Conservation (phyloP, 1,140 invertebrate species). For the Epicauta chinensis region DNA sequence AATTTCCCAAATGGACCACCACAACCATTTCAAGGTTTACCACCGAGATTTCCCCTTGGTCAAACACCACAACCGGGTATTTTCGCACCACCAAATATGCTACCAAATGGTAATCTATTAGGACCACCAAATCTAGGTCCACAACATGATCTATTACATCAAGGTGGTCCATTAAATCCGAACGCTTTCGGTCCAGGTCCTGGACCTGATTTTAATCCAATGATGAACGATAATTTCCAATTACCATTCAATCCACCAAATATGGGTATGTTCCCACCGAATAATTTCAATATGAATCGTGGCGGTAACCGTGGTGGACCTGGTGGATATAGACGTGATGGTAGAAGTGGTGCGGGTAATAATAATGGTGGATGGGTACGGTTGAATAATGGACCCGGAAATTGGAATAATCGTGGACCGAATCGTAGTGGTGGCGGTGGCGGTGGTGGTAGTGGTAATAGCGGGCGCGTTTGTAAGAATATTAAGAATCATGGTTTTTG, state of each 20-base stretch:
- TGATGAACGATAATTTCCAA: conserved; percentile 28
- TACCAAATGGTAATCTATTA: conserved; percentile 38
- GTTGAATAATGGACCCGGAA: conserved; percentile 46
- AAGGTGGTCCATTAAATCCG: conserved; percentile 23
- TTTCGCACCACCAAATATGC: conserved; percentile 35
- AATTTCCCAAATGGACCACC: conserved; percentile 40
- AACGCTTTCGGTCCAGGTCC: conserved; percentile 26
- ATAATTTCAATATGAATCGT: conserved; percentile 35
- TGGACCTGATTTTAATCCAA: conserved; percentile 25
- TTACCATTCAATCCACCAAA: conserved; percentile 26
- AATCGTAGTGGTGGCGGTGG: conserved; percentile 44
- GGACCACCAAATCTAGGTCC: conserved; percentile 36
- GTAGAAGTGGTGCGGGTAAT: conserved; percentile 26
- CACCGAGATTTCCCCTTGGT: conserved; percentile 6
- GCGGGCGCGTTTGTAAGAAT: conserved; percentile 61
- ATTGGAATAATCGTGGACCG: conserved; percentile 48
- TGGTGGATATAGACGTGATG: conserved; percentile 15
- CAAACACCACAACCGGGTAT: conserved; percentile 15
- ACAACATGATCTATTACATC: conserved; percentile 38
- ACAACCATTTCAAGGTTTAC: conserved; percentile 39
- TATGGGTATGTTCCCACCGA: conserved; percentile 34
- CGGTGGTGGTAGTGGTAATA: conserved; percentile 42
- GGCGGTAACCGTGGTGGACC: conserved; percentile 40
- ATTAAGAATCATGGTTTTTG: conserved; percentile 71
- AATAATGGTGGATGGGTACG: conserved; percentile 38